Evolutionary conservation across 2,888 invertebrate species (phyloP), one percentile per base, ranked within the genome.

Genomic region (Drosophila sordidula): DNA sequence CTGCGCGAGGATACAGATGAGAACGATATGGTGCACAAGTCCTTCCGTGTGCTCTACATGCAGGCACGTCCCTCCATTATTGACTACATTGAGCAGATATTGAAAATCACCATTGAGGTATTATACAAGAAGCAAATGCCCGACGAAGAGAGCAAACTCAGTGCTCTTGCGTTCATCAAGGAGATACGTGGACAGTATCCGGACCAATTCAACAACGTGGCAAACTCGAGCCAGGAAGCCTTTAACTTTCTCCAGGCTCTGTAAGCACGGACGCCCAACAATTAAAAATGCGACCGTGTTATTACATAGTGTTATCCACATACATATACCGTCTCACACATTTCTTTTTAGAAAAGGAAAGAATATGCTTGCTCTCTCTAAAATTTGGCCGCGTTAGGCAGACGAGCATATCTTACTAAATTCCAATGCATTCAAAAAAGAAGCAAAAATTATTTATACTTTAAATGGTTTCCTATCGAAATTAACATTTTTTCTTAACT

Each of bases 1-100:
- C 91, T 97, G 50, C 94, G 95, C 67, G 95, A 95, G 90, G 97
- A 97, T 90, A 94, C 94, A 77, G 95, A 95, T 76, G 97, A 97
- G 90, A 95, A 96, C 85, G 93, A 94, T 54, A 94, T 95, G 6
- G 94, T 96, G 9, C 94, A 95, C 70, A 94, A 94, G 75, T 95
- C 95, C 82, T 93, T 96, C 71, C 92, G 93, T 52, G 91, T 93
- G 11, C 93, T 96, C 11, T 96, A 95, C 82, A 93, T 94, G 78
- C 93, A 94, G 71, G 94, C 95, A 3, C 94, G 94, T 83, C 92
- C 93, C 25, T 89, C 94, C 62, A 90, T 95, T 39, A 90, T 93
- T 38, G 90, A 93, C 11, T 93, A 94, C 78, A 91, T 95, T 46
- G 92, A 93, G 44, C 92, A 92, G 54, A 93, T 95, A 41, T 91